Evolutionary conservation across 2,888 invertebrate species (phyloP).

Genomic region (Ernsta delagoae): DNA sequence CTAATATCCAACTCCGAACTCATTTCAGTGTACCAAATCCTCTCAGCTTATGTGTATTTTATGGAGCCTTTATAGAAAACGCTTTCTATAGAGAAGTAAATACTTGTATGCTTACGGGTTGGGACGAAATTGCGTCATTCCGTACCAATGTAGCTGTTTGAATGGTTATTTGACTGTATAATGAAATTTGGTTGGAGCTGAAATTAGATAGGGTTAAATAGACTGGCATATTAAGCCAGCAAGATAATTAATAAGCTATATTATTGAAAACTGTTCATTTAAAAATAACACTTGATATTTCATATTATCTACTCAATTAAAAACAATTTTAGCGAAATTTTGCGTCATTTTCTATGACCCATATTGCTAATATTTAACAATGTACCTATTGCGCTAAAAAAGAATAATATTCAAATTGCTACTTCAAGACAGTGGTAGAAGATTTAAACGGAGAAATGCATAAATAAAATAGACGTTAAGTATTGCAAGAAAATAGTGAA

Average conservation of each 20-base stretch:
- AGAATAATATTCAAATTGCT: too few species aligned
- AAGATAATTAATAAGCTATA: too few species aligned
- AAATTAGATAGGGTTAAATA: neutral
- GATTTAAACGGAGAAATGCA: neutral
- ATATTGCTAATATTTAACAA: too few species aligned
- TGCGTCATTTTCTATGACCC: too few species aligned
- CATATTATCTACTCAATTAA: too few species aligned
- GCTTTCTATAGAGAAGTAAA: slow-evolving; percentile 3
- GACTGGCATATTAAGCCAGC: too few species aligned
- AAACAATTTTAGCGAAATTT: too few species aligned
- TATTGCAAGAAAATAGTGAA: neutral
- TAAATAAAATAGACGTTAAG: slow-evolving; percentile 2
- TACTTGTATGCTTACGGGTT: neutral
- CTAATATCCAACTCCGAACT: slow-evolving; percentile 28
- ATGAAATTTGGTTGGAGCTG: slow-evolving; percentile 1
- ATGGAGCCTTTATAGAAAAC: slow-evolving; percentile 20
- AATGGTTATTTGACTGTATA: slow-evolving; percentile 6
- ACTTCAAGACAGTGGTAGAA: too few species aligned
- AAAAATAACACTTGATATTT: too few species aligned
- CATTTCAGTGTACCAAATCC: slow-evolving; percentile 14
- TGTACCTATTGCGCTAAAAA: too few species aligned
- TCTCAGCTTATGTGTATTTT: slow-evolving; percentile 1
- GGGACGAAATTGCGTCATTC: neutral
- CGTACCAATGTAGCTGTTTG: neutral
- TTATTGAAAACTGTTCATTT: too few species aligned